These are phyloP conservation scores for Notechis scutatus DNA, from an alignment of 2,113 vertebrate species.

Conservation along the genomic window DNA sequence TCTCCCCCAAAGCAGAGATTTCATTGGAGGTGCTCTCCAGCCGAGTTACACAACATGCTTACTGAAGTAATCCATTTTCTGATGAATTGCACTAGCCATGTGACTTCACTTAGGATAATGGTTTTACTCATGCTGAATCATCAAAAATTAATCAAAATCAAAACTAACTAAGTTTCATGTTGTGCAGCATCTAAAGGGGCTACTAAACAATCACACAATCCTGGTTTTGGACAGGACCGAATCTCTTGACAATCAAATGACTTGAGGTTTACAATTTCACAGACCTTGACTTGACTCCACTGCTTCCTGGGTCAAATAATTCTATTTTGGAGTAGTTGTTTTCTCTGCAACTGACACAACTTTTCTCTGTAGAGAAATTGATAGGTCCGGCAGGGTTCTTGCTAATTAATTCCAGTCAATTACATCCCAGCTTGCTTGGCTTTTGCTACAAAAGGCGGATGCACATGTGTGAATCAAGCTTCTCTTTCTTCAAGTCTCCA, in stretches of 20 bases:
- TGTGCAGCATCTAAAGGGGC: background rate
- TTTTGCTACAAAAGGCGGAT: background rate
- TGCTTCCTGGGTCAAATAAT: background rate
- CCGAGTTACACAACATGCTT: background rate
- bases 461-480: background rate
- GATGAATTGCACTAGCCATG: background rate
- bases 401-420: background rate
- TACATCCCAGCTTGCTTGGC: background rate
- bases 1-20: background rate
- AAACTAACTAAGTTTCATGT: background rate
- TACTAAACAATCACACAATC: background rate
- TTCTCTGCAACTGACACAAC: background rate
- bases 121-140: background rate
- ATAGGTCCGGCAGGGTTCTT: background rate
- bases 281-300: background rate
- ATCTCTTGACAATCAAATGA: background rate
- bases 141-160: background rate
- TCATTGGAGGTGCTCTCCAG: background rate
- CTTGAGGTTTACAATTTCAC: background rate
- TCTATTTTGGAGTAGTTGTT: background rate
- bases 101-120: background rate
- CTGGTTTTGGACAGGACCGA: background rate
- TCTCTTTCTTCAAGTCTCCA: background rate
- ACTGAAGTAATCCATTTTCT: background rate
- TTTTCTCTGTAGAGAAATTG: background rate